Base-by-base conservation (phyloP, 2,888 invertebrate species). In the Drosophila rubida region DNA sequence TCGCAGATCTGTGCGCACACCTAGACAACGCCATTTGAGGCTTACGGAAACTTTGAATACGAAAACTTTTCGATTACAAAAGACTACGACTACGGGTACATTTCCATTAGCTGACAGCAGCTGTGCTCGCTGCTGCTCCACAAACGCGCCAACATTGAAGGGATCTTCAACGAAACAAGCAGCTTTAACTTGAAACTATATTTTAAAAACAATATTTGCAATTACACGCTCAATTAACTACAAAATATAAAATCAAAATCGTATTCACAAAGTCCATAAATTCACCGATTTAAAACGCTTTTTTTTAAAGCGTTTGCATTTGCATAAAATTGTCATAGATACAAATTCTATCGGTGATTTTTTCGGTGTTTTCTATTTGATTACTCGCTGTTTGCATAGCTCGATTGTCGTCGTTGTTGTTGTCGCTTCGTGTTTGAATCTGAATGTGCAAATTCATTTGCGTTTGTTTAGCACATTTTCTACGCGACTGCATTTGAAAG, bases 381-480 rank as follows among this genome's bases (percentile, higher is more conserved):
- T 32, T 30, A 57, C n/a, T n/a, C 30, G 35, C 19, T 51, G 41
- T 48, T 22, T 55, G 67, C 44, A 42, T 50, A 59, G 65, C 69
- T 66, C 53, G 23, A 30, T 66, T 57, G 48, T 60, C 39, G 63
- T 51, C 57, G 39, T 41, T 66, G 37, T 67, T 64, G 60, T 71
- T 78, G 82, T 84, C 73, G 73, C 63, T 80, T 73, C 66, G 72
- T 54, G 60, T 83, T 79, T 79, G 59, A 69, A 81, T 84, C 82
- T 57, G 62, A 84, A 81, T 87, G 75, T 87, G 87, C 75, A 75
- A 85, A 87, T 82, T 87, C 61, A 75, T 85, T 86, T 73, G 83
- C 73, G 71, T 87, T 84, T 82, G 69, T 50, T 87, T 87, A 82
- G 83, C 86, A 76, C 80, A 79, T 85, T 84, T 85, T 79, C 71